Evolutionary conservation across 2,113 vertebrate species (phyloP).

Genomic region (Scolopax mira): DNA sequence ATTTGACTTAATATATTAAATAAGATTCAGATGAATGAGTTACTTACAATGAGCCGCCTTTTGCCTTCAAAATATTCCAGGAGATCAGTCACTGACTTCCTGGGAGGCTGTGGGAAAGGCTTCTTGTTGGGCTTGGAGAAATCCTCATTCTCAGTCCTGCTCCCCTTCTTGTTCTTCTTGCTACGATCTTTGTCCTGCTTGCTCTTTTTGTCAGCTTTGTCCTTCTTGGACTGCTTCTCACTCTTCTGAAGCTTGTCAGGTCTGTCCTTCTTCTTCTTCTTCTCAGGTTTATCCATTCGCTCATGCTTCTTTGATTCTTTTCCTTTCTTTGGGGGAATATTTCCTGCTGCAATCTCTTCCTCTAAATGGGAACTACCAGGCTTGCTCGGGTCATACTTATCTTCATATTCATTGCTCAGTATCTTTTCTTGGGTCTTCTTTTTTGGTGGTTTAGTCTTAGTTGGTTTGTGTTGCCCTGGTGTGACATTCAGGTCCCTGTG

Average conservation of each 20-base stretch:
- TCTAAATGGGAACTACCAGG: constrained; percentile 74
- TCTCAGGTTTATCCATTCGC: constrained; percentile 79
- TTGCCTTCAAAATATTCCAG: constrained; percentile 93
- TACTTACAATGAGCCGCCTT: constrained; percentile 92
- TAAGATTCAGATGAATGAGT: not conserved
- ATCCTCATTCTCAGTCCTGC: constrained; percentile 80
- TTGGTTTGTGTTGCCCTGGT: constrained; percentile 75
- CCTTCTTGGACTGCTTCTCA: constrained; percentile 83
- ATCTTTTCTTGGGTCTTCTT: constrained; percentile 82
- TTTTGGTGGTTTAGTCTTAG: constrained; percentile 79
- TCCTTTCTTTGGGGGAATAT: constrained; percentile 73
- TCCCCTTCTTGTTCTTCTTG: constrained; percentile 87
- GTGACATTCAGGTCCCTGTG: constrained; percentile 66
- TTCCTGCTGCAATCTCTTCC: constrained; percentile 69
- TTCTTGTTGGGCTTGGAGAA: constrained; percentile 80
- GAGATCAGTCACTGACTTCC: constrained; percentile 78
- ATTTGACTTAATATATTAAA: not conserved
- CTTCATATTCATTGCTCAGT: constrained; percentile 87
- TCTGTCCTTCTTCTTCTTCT: constrained; percentile 89
- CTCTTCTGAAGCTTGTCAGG: constrained; percentile 73
- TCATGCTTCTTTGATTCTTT: constrained; percentile 81
- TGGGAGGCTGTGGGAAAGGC: constrained; percentile 67
- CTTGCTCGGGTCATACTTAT: constrained; percentile 77
- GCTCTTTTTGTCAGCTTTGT: constrained; percentile 82
- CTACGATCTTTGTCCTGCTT: constrained; percentile 82